Evolutionary conservation across 2,888 invertebrate genomes (phyloP), one percentile per base, ranked within the genome.

Genomic region (Liopterus haemorrhoidalis): DNA sequence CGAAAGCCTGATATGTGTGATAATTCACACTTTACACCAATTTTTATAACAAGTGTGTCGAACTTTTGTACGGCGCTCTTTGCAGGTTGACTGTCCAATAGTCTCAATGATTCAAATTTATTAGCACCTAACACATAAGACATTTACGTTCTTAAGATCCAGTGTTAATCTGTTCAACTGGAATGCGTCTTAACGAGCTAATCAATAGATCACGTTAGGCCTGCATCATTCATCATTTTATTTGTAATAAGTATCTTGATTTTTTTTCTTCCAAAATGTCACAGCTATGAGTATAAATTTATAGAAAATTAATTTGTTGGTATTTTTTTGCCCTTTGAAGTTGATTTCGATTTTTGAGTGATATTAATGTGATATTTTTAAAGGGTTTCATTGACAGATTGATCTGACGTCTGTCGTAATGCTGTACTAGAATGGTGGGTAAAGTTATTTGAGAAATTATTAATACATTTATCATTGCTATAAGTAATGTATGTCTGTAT

Each of bases 201-300:
- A 69, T 69, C 69, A 69, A 68, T 69, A 69, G 69, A 69, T 68
- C 69, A 69, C 68, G 67, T 64, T 58, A 65, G 64, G 60, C 64
- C 60, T 59, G 59, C 60, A 67, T 67, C 69, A 68, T 69, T 67
- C 63, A 68, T 69, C 69, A 68, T 68, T 60, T 60, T 57, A 66
- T 66, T 66, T 63, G 67, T 67, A 67, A 65, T 66, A 64, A 64
- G 62, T 61, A 63, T 62, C 61, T 59, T 56, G 60, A 61, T 62
- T 63, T 62, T 57, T 54, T 60, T 58, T 56, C 53, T 37, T 37
- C 9, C 14, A 63, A 63, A 63, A 58, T 64, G 64, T 64, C 64
- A 62, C 64, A 62, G 59, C 51, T 57, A n/a, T n/a, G 57, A 60
- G 58, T 59, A 55, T 57, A 57, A 55, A 50, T 53, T 54, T 41